Conservation (phyloP, 2,797 vertebrate species). For the Rhyacichthys aspro region DNA sequence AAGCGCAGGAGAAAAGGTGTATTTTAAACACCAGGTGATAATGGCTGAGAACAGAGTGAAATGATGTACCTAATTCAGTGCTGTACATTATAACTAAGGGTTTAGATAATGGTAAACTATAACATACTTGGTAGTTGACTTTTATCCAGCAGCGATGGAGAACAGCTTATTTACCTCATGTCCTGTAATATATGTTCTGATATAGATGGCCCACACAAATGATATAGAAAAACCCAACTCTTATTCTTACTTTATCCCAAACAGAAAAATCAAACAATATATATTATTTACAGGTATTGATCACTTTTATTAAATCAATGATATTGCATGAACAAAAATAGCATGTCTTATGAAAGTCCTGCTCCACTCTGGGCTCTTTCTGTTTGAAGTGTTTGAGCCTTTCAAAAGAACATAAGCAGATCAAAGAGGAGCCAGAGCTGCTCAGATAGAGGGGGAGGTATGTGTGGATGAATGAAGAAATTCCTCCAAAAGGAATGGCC, state of each 20-base stretch:
- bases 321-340: constrained; percentile 51
- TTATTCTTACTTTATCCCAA: constrained; percentile 62
- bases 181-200: constrained; percentile 46
- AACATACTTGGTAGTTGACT: neutral
- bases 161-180: too few species aligned
- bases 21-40: constrained; percentile 14
- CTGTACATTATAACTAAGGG: constrained; percentile 9
- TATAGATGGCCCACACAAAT: constrained; percentile 58
- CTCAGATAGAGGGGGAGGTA: constrained; percentile 63
- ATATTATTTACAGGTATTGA: constrained; percentile 79
- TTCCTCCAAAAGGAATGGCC: constrained; percentile 63
- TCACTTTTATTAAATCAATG: constrained; percentile 76
- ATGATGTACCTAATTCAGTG: constrained; percentile 24
- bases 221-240: constrained; percentile 58
- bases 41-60: constrained; percentile 22
- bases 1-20: constrained; percentile 16
- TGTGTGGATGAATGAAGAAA: constrained; percentile 67
- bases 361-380: constrained; percentile 50
- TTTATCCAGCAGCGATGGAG: too few species aligned
- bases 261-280: constrained; percentile 63
- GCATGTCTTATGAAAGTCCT: constrained; percentile 65
- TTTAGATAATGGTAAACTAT: neutral
- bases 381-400: constrained; percentile 78
- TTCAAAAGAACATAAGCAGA: constrained; percentile 77
- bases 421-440: constrained; percentile 76